These are phyloP conservation scores for Pelobates fuscus DNA, from an alignment of 2,113 vertebrate genomes.

Conservation along the genomic window DNA sequence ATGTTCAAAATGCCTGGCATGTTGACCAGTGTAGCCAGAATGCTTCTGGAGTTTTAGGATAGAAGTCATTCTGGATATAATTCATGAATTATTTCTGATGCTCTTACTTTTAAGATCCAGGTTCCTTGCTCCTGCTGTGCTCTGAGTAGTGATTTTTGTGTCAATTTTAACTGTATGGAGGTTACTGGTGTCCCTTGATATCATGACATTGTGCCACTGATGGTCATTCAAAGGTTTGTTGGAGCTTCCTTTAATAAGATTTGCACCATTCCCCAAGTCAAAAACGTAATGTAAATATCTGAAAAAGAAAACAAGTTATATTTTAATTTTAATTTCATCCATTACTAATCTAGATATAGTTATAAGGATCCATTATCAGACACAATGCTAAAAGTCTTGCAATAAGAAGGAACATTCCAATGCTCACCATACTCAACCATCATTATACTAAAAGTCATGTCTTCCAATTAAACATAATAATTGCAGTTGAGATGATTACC, in stretches of 20 bases:
- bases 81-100: too few species aligned
- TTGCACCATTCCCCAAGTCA: constrained; percentile 93
- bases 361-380: not conserved
- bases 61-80: too few species aligned
- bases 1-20: too few species aligned
- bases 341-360: not conserved
- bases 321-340: not conserved
- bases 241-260: constrained; percentile 96
- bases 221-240: constrained; percentile 96
- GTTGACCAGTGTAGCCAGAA: too few species aligned
- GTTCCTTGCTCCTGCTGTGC: constrained; percentile 91
- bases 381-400: too few species aligned
- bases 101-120: constrained; percentile 93
- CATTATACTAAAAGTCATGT: too few species aligned
- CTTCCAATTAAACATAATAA: too few species aligned
- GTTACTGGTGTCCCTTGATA: constrained; percentile 94
- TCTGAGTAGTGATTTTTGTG: constrained; percentile 93
- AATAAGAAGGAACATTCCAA: too few species aligned
- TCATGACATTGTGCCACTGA: constrained; percentile 97
- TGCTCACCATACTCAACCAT: too few species aligned
- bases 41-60: too few species aligned
- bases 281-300: constrained; percentile 96
- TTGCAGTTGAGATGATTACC: too few species aligned
- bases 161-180: constrained; percentile 96
- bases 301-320: constrained; percentile 49